A percentile compares a stretch with the other conserved stretches of the same genome.
phyloP scores from a whole-genome alignment of 2,113 vertebrate species.

The Solea senegalensis region DNA sequence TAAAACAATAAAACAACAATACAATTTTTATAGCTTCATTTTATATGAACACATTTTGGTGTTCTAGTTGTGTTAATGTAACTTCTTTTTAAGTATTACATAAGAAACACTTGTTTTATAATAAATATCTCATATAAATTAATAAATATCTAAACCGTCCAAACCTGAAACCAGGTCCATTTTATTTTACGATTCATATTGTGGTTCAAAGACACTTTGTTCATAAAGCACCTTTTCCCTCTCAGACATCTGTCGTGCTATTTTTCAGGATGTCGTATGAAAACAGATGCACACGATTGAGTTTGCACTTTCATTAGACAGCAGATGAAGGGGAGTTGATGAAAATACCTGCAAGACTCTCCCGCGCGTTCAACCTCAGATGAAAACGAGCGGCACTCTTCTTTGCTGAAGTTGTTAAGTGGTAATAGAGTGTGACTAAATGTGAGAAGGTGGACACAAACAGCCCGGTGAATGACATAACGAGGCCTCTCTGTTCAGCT shows the following conservation, averaged over 20 bases:
- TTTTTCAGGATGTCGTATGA: not conserved
- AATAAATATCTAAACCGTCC: too few species aligned
- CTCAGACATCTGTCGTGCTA: not conserved
- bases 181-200: conserved; percentile 1
- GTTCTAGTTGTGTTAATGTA: too few species aligned
- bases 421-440: not conserved
- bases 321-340: not conserved
- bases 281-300: not conserved
- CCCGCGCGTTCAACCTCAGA: not conserved
- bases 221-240: not conserved
- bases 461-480: not conserved
- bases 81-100: too few species aligned
- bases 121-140: not conserved
- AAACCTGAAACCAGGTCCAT: not conserved
- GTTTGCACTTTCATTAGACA: not conserved
- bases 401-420: not conserved
- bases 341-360: not conserved
- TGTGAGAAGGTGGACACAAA: not conserved
- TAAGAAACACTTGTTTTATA: too few species aligned
- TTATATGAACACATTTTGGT: too few species aligned
- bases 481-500: not conserved
- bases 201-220: not conserved
- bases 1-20: too few species aligned
- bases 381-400: not conserved
- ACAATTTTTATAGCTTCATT: too few species aligned